Conservation (phyloP, 2,113 vertebrate species). For the Nothobranchius furzeri region DNA sequence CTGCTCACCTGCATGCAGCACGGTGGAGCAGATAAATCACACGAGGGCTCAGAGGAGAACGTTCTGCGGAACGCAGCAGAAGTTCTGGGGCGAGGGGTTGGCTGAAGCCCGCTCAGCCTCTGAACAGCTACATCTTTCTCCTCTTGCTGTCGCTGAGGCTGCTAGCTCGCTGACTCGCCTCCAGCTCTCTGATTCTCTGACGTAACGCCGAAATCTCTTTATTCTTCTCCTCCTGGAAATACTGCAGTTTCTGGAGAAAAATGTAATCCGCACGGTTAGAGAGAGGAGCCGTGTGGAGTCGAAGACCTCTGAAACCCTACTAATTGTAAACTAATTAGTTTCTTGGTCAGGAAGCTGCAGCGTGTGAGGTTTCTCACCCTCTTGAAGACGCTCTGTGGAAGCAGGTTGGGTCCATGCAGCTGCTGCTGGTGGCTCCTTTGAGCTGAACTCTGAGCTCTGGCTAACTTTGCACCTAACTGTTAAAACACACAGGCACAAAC, state of each 20-base stretch:
- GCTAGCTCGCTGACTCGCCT: constrained; percentile 42
- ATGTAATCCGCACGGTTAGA: not conserved
- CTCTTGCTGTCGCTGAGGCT: constrained; percentile 37
- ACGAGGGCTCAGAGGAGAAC: too few relatives aligned
- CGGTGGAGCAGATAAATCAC: not conserved
- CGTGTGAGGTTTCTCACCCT: constrained; percentile 77
- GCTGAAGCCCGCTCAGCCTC: not conserved
- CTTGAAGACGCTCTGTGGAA: constrained; percentile 88
- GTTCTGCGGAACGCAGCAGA: too few relatives aligned
- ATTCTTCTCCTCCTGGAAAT: constrained; percentile 71
- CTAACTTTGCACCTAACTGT: constrained; percentile 89
- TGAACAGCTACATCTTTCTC: constrained; percentile 30
- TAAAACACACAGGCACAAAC: constrained; percentile 6
- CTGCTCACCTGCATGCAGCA: constrained; percentile 21
- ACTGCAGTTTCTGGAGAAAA: constrained; percentile 65
- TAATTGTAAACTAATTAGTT: not conserved
- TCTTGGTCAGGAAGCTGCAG: not conserved
- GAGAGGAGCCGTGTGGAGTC: not conserved
- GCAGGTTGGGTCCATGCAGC: constrained; percentile 58
- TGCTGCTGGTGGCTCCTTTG: constrained; percentile 70
- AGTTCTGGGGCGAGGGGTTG: too few relatives aligned
- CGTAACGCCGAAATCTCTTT: constrained; percentile 55
- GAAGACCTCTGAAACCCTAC: too few relatives aligned
- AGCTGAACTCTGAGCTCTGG: constrained; percentile 82
- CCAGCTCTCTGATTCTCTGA: constrained; percentile 70